Percentiles rank a stretch among this genome's conserved stretches.
These are phyloP conservation scores for Allolobophora icterica DNA, from an alignment of 2,888 invertebrate genomes.

Conservation along the genomic window DNA sequence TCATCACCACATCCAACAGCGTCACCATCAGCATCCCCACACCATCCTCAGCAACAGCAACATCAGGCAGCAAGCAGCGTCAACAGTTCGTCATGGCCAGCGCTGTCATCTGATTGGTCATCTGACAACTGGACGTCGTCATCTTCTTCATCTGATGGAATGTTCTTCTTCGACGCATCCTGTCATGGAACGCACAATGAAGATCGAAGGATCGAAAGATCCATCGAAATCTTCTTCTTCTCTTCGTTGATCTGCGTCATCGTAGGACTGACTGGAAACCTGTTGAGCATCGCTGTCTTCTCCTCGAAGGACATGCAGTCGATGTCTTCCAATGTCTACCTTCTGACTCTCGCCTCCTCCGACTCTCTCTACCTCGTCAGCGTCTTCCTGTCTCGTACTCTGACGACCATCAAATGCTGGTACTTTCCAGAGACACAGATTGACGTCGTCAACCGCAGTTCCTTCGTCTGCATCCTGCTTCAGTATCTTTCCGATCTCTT, in stretches of 20 bases:
- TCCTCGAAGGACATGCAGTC: slow-evolving; percentile 48
- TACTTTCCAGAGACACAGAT: slow-evolving; percentile 39
- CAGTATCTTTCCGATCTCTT: slow-evolving; percentile 49
- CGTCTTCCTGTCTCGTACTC: slow-evolving; percentile 45
- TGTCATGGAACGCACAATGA: not conserved
- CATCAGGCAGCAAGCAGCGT: too few relatives aligned
- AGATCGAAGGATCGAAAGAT: slow-evolving; percentile 29
- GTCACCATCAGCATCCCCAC: not conserved
- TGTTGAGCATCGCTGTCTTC: slow-evolving; percentile 47
- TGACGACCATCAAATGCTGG: slow-evolving; percentile 47
- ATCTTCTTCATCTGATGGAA: not conserved
- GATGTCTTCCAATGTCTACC: slow-evolving; percentile 50
- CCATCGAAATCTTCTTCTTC: slow-evolving; percentile 33
- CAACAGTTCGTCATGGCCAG: not conserved
- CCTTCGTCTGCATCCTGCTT: slow-evolving; percentile 43
- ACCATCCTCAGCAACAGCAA: not conserved
- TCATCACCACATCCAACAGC: not conserved
- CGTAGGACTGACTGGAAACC: slow-evolving; percentile 48
- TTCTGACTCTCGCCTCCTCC: slow-evolving; percentile 48
- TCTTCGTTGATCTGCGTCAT: slow-evolving; percentile 41
- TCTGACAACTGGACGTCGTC: not conserved
- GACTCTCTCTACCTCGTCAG: slow-evolving; percentile 49
- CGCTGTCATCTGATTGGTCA: not conserved
- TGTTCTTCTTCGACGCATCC: not conserved
- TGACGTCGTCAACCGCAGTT: slow-evolving; percentile 45